phyloP scores from a whole-genome alignment of 2,113 vertebrate genomes.

The Pollimyrus isidori region DNA sequence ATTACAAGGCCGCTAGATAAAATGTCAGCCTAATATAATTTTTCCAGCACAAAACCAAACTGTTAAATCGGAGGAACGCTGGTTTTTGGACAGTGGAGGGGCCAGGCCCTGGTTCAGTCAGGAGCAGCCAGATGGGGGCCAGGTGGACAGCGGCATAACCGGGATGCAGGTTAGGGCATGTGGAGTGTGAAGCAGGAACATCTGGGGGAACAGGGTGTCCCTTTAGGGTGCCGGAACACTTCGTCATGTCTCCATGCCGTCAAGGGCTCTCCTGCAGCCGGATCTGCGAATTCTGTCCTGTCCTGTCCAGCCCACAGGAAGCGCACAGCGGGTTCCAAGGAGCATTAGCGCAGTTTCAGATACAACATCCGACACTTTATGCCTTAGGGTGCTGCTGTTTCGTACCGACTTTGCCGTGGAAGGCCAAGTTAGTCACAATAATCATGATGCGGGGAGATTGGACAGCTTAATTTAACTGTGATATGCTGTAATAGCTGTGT shows the following conservation, averaged over 20 bases:
- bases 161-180: constrained; percentile 49
- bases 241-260: not conserved
- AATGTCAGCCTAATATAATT: not conserved
- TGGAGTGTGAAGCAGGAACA: constrained; percentile 58
- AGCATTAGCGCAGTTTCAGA: not conserved
- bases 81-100: not conserved
- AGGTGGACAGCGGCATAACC: constrained; percentile 46
- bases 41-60: constrained; percentile 10
- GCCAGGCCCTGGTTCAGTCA: not conserved
- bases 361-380: not conserved
- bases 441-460: not conserved
- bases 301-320: not conserved
- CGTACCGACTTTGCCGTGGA: too few species aligned
- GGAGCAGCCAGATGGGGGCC: constrained; percentile 26
- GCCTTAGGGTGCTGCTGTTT: not conserved
- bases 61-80: not conserved
- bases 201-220: constrained; percentile 35
- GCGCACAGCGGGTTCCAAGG: not conserved
- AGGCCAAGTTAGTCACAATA: not conserved
- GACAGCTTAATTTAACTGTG: not conserved
- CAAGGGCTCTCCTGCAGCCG: not conserved
- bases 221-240: not conserved
- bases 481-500: not conserved
- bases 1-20: not conserved
- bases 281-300: not conserved